Evolutionary conservation across 2,113 vertebrate species (phyloP).

Genomic region (Ceratotherium simum): DNA sequence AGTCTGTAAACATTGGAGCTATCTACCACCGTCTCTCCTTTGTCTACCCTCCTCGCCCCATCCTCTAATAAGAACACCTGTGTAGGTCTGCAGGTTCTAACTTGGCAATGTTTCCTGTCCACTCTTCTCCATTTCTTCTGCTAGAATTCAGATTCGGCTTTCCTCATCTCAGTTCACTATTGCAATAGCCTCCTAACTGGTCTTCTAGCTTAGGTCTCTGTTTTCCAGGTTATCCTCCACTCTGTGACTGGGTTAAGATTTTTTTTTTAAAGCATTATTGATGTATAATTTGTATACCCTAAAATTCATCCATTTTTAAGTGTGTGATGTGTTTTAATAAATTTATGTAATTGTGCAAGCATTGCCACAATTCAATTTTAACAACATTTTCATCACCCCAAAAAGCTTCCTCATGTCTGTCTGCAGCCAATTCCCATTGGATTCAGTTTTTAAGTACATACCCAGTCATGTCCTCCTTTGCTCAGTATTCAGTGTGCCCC

Average conservation of each 20-base stretch:
- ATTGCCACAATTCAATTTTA: not conserved
- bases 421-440: not conserved
- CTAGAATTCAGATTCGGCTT: not conserved
- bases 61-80: accelerated
- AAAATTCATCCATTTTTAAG: not conserved
- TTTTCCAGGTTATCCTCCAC: not conserved
- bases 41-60: too few species aligned
- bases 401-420: not conserved
- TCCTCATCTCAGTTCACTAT: too few species aligned
- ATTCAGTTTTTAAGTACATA: not conserved
- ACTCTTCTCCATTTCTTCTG: not conserved
- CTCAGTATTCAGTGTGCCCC: not conserved
- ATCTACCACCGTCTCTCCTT: not conserved
- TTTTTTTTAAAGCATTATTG: not conserved
- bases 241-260: not conserved
- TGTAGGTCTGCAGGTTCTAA: not conserved
- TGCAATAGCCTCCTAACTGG: not conserved
- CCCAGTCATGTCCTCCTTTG: not conserved
- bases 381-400: not conserved
- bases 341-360: not conserved
- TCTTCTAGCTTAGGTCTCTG: not conserved
- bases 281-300: not conserved
- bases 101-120: not conserved
- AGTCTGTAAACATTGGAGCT: too few species aligned
- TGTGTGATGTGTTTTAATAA: not conserved